phyloP scores from a whole-genome alignment of 2,888 invertebrate species.

The Apantesis nais region DNA sequence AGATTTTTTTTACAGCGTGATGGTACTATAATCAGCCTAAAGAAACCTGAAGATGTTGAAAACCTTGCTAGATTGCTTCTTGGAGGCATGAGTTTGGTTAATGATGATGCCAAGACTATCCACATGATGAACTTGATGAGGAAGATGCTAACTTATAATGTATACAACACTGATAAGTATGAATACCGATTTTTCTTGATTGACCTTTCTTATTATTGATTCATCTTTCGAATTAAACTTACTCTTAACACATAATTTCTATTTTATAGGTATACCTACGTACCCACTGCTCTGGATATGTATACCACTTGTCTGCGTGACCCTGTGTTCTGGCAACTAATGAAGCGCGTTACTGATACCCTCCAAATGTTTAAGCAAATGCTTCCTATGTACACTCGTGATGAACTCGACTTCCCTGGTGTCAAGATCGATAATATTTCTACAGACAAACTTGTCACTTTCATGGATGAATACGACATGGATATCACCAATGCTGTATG shows the following conservation, averaged over 20 bases:
- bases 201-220: not conserved
- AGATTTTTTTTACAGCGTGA: conserved; percentile 68
- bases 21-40: conserved; percentile 86
- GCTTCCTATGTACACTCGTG: conserved; percentile 85
- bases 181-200: conserved; percentile 30
- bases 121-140: conserved; percentile 69
- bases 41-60: conserved; percentile 88
- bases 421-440: conserved; percentile 86
- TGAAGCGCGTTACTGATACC: conserved; percentile 86
- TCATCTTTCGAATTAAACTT: not conserved
- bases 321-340: conserved; percentile 89
- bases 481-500: conserved; percentile 88
- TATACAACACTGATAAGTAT: conserved; percentile 76
- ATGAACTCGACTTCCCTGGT: conserved; percentile 87
- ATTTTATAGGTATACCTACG: conserved; percentile 71
- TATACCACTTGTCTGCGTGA: conserved; percentile 89
- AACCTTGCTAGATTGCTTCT: conserved; percentile 88
- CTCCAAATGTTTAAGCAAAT: conserved; percentile 86
- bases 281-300: conserved; percentile 87
- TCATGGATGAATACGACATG: conserved; percentile 89
- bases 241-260: not conserved
- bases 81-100: conserved; percentile 84
- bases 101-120: conserved; percentile 85
- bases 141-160: conserved; percentile 68
- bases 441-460: conserved; percentile 89